phyloP scores from a whole-genome alignment of 1,140 invertebrate genomes.

The Megathymus violae region DNA sequence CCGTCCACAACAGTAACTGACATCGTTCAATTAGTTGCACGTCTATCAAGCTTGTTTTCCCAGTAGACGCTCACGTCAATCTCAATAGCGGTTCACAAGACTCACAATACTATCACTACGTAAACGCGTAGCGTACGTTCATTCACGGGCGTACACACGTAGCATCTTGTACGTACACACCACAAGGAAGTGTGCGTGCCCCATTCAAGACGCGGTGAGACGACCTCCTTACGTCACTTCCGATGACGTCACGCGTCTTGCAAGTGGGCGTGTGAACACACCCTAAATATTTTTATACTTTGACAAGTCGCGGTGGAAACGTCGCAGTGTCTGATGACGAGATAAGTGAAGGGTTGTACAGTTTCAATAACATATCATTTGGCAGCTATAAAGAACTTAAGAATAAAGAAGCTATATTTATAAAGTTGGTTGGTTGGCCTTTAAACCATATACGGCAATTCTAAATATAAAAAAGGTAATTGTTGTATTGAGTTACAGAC shows the following conservation, averaged over 20 bases:
- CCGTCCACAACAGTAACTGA: slow-evolving; percentile 56
- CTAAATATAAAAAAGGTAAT: slow-evolving; percentile 15
- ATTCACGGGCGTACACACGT: slow-evolving; percentile 57
- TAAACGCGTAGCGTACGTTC: slow-evolving; percentile 71
- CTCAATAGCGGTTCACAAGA: slow-evolving; percentile 55
- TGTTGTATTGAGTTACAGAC: slow-evolving; percentile 4
- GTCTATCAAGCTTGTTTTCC: slow-evolving; percentile 62
- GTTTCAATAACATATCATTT: slow-evolving; percentile 60
- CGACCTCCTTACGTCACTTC: slow-evolving; percentile 76
- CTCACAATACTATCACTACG: slow-evolving; percentile 58
- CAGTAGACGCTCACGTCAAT: slow-evolving; percentile 64
- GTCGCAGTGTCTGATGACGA: slow-evolving; percentile 47
- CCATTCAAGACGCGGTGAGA: slow-evolving; percentile 68
- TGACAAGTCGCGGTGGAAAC: slow-evolving; percentile 61
- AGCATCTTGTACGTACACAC: slow-evolving; percentile 24
- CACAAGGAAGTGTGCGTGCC: slow-evolving; percentile 57
- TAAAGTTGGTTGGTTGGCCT: background rate
- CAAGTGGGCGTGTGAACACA: slow-evolving; percentile 69
- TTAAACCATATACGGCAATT: background rate
- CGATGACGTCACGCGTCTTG: slow-evolving; percentile 72
- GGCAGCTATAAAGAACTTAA: slow-evolving; percentile 6
- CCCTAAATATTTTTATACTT: slow-evolving; percentile 65
- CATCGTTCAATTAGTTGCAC: slow-evolving; percentile 67
- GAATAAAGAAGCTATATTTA: slow-evolving; percentile 27
- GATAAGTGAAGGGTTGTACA: slow-evolving; percentile 65